Percentiles rank a stretch among this genome's conserved stretches.
Evolutionary conservation across 2,113 vertebrate species (phyloP).

Genomic region (Meles meles): DNA sequence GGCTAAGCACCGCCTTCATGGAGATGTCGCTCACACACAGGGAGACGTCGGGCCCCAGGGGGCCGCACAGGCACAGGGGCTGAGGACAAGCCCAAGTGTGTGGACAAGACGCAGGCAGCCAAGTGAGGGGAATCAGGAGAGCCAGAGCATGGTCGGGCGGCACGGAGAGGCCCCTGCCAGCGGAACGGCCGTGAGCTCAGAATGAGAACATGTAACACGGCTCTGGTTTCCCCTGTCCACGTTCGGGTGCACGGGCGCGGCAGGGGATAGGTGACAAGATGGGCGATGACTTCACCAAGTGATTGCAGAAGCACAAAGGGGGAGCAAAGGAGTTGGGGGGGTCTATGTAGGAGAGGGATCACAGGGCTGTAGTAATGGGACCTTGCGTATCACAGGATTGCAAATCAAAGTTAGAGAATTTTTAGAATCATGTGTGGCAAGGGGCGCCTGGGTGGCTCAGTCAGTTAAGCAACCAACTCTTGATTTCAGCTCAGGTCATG

Average conservation of each 20-base stretch:
- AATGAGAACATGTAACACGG: background rate
- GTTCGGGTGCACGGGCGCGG: background rate
- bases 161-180: rapidly evolving
- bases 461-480: background rate
- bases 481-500: background rate
- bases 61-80: rapidly evolving
- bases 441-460: background rate
- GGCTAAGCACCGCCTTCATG: rapidly evolving
- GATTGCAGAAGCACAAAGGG: background rate
- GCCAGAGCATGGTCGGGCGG: rapidly evolving
- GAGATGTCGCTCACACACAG: rapidly evolving
- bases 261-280: background rate
- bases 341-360: background rate
- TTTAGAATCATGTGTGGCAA: background rate
- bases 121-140: background rate
- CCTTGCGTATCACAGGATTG: background rate
- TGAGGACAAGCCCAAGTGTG: background rate
- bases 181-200: rapidly evolving
- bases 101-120: background rate
- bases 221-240: background rate
- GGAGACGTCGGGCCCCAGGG: rapidly evolving
- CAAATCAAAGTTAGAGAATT: background rate
- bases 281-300: background rate
- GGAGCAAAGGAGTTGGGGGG: background rate
- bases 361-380: no score